Evolutionary conservation across 2,113 vertebrate species (phyloP).

Genomic region (Chauna torquata): DNA sequence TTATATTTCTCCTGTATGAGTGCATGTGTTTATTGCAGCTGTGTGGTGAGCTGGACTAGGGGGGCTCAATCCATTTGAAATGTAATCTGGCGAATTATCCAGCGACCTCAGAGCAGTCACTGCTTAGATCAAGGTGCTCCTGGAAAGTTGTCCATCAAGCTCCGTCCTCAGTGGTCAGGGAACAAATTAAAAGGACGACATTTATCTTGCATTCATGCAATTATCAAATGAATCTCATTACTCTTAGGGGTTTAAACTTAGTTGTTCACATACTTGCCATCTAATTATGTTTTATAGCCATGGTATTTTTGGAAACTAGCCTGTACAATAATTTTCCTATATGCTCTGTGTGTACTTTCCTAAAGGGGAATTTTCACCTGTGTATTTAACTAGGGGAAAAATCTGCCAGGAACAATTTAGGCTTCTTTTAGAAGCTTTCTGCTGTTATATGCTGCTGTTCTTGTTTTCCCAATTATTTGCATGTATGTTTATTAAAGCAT

Average conservation of each 20-base stretch:
- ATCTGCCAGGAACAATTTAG: neutral
- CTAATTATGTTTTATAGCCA: neutral
- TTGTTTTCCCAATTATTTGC: slow-evolving; percentile 9
- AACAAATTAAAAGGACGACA: neutral
- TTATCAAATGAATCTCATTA: neutral
- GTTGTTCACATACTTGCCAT: neutral
- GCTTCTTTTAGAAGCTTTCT: slow-evolving; percentile 4
- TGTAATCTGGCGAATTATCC: neutral
- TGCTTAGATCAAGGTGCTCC: neutral
- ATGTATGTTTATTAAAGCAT: slow-evolving; percentile 7
- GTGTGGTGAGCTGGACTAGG: neutral
- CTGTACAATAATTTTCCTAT: neutral
- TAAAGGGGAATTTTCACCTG: neutral
- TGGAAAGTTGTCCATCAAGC: neutral
- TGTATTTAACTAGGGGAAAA: neutral
- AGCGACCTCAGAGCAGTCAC: neutral
- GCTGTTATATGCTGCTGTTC: neutral
- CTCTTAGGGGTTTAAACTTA: neutral
- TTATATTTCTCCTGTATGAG: neutral
- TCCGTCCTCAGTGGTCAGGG: neutral
- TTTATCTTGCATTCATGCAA: neutral
- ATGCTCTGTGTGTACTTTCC: neutral
- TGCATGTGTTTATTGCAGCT: neutral
- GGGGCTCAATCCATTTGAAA: neutral
- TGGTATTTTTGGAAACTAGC: slow-evolving; percentile 14